Percentiles rank a stretch among this genome's conserved stretches.
These are phyloP conservation scores for Solea solea DNA, from an alignment of 2,113 vertebrate species.

Conservation along the genomic window DNA sequence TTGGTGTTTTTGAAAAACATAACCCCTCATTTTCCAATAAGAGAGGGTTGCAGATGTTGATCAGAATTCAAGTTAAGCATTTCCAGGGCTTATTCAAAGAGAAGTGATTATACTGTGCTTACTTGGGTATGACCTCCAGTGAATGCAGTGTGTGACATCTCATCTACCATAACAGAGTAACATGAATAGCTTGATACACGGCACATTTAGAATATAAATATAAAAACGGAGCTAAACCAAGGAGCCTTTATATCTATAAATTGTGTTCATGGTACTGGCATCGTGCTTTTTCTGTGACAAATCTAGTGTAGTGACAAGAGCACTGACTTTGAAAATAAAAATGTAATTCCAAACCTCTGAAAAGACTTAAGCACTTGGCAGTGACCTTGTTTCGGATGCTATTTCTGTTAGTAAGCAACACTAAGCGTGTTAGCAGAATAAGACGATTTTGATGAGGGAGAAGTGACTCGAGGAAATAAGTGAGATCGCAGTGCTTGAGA, in stretches of 20 bases:
- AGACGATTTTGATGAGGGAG: slow-evolving; percentile 71
- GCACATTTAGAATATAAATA: not conserved
- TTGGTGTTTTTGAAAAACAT: not conserved
- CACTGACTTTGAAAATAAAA: slow-evolving; percentile 68
- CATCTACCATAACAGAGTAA: slow-evolving; percentile 4
- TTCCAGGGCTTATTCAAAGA: slow-evolving; percentile 4
- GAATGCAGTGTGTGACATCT: slow-evolving; percentile 11
- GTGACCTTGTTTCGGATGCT: slow-evolving; percentile 71
- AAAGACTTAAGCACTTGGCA: slow-evolving; percentile 65
- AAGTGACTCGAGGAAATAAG: slow-evolving; percentile 76
- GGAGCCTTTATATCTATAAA: slow-evolving; percentile 17
- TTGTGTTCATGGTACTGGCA: slow-evolving; percentile 23
- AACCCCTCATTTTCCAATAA: not conserved
- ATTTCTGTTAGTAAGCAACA: slow-evolving; percentile 73
- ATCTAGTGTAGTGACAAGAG: slow-evolving; percentile 49
- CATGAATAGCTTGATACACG: slow-evolving; percentile 15
- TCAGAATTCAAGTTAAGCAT: not conserved
- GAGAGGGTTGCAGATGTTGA: not conserved
- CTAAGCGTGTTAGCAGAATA: slow-evolving; percentile 78
- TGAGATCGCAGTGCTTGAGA: slow-evolving; percentile 64
- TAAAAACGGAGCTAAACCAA: slow-evolving; percentile 15
- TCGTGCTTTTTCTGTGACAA: slow-evolving; percentile 38
- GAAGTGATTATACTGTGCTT: not conserved
- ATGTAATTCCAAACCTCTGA: slow-evolving; percentile 66
- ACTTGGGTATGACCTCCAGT: slow-evolving; percentile 18